phyloP scores from a whole-genome alignment of 2,888 invertebrate genomes.

The Chrysolina oricalcia region DNA sequence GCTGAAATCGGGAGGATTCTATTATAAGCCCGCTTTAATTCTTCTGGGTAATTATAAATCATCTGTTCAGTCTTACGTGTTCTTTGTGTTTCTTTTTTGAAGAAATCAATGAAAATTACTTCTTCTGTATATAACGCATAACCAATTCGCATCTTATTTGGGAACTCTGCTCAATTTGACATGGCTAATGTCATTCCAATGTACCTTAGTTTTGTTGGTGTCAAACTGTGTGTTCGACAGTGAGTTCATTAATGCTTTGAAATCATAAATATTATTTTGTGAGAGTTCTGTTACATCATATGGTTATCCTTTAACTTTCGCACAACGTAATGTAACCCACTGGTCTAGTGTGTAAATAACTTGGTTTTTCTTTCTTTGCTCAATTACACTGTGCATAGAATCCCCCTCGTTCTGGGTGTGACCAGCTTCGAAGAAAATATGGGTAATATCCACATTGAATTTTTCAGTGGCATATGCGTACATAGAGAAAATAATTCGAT shows the following conservation, averaged over 20 bases:
- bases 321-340: not conserved
- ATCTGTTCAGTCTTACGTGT: not conserved
- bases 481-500: too few species aligned
- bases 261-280: not conserved
- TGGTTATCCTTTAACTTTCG: not conserved
- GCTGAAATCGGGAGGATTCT: not conserved
- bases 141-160: conserved; percentile 11
- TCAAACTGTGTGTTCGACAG: not conserved
- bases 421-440: not conserved
- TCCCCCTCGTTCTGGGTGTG: too few species aligned
- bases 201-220: conserved; percentile 6
- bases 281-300: not conserved
- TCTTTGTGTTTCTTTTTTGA: not conserved
- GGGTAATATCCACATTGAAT: not conserved
- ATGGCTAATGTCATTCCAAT: conserved; percentile 10
- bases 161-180: not conserved
- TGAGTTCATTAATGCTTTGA: conserved; percentile 4
- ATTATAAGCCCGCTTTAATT: conserved; percentile 5
- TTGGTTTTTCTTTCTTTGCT: too few species aligned
- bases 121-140: conserved; percentile 5
- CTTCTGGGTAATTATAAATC: not conserved
- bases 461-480: not conserved
- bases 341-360: too few species aligned
- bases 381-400: not conserved
- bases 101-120: not conserved